Evolutionary conservation across 2,113 vertebrate species (phyloP), one percentile per base, ranked within the genome.

Genomic region (Podocnemis expansa): DNA sequence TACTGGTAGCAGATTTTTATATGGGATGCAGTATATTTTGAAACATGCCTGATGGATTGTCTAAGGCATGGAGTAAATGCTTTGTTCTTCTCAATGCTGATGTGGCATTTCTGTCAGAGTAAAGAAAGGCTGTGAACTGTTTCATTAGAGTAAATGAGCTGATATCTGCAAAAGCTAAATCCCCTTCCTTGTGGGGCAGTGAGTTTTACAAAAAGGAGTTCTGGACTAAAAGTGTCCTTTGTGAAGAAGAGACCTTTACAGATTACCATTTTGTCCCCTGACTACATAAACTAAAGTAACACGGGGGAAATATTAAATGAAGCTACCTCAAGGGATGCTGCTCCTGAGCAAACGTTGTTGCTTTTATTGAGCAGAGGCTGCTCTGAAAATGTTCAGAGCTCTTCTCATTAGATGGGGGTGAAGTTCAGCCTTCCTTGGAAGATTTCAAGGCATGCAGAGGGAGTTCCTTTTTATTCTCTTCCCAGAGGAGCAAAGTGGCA

Each of bases 81-180:
- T 78, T 85, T 82, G 24, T 0, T 86, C 25, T 91, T 88, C 29
- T 76, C 52, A 88, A 60, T 73, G 41, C 67, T 67, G 10, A 52
- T 38, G 84, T 17, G 27, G 38, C 49, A 94, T 84, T 95, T 95
- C 88, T 90, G 54, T 82, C 29, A 31, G 31, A 88, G 81, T 58
- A 90, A 51, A 8, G 80, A 81, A 93, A 73, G 22, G 51, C 75
- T 93, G 47, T 78, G 80, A 70, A 89, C 54, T 90, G 75, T 91
- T 93, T 96, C 55, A 88, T 88, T 90, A 88, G 7, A 34, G 70
- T 34, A 81, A 2, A 12, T 52, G 47, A 93, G 10, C 29, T 89
- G 58, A 21, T 67, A 90, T 43, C 93, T 87, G 82, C 70, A 96
- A 87, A 92, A 41, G 29, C 41, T 82, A 82, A 63, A 81, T 60